A percentile compares a stretch with the other conserved stretches of the same genome.
These are phyloP conservation scores for Mastomys coucha DNA, from an alignment of 2,113 vertebrate genomes.

Conservation along the genomic window DNA sequence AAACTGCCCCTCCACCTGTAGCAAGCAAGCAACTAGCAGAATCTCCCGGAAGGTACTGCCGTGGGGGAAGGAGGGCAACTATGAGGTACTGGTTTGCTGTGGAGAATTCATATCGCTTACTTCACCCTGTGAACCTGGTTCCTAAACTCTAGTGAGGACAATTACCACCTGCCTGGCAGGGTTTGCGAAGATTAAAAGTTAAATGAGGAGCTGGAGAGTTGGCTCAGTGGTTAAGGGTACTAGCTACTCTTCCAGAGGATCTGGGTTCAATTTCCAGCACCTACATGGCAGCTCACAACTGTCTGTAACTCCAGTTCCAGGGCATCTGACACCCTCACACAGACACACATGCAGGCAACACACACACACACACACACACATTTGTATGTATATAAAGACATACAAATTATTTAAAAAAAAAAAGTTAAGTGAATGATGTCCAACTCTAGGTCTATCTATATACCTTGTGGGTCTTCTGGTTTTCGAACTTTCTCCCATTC, in stretches of 20 bases:
- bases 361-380: not conserved
- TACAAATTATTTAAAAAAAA: not conserved
- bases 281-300: not conserved
- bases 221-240: not conserved
- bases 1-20: not conserved
- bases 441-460: not conserved
- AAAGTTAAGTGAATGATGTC: not conserved
- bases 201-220: not conserved
- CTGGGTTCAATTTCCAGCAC: not conserved
- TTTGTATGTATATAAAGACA: too few relatives aligned
- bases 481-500: slow-evolving; percentile 99
- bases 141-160: not conserved
- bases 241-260: not conserved
- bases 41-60: not conserved
- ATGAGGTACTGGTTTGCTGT: not conserved
- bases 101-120: not conserved
- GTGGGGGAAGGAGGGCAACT: not conserved
- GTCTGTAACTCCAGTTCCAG: not conserved
- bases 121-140: not conserved
- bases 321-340: not conserved
- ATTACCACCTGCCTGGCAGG: not conserved
- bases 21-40: not conserved
- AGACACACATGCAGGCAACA: not conserved
- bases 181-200: not conserved
- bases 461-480: slow-evolving; percentile 97